These are phyloP conservation scores for Ethmia dodecea DNA, from an alignment of 2,888 invertebrate genomes.

Conservation along the genomic window DNA sequence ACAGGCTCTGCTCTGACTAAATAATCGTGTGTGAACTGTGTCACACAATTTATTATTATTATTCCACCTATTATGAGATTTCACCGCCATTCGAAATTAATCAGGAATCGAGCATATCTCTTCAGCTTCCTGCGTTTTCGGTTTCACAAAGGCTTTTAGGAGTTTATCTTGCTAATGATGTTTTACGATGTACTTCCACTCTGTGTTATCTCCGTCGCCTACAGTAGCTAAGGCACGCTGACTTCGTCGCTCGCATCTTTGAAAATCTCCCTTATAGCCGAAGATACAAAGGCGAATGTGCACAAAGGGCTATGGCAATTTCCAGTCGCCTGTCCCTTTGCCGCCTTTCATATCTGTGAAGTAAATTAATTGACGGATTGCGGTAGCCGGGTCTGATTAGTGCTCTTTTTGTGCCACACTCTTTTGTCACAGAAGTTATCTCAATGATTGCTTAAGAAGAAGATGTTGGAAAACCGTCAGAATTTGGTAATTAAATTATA, in stretches of 20 bases:
- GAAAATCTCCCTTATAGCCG: conserved; percentile 28
- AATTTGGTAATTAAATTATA: too few relatives aligned
- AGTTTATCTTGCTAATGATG: conserved; percentile 73
- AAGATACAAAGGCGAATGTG: conserved; percentile 35
- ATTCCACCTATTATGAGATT: too few relatives aligned
- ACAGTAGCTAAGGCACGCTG: conserved; percentile 55
- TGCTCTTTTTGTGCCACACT: conserved; percentile 54
- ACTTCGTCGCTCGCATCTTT: neutral
- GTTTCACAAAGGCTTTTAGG: conserved; percentile 58
- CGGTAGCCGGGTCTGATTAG: conserved; percentile 56
- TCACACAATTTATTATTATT: too few relatives aligned
- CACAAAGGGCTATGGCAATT: conserved; percentile 37
- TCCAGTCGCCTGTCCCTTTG: conserved; percentile 48
- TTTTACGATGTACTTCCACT: conserved; percentile 64
- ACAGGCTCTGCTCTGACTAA: too few relatives aligned
- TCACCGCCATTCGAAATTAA: neutral
- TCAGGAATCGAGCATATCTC: conserved; percentile 33
- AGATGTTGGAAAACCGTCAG: too few relatives aligned
- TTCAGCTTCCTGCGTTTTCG: conserved; percentile 47
- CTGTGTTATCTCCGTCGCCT: conserved; percentile 62
- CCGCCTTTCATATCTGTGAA: conserved; percentile 60
- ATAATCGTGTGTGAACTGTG: too few relatives aligned
- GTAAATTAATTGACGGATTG: conserved; percentile 66
- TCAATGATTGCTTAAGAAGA: conserved; percentile 30
- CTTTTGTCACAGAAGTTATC: conserved; percentile 53